Evolutionary conservation across 2,113 vertebrate species (phyloP), one percentile per base, ranked within the genome.

Genomic region (Empidonax traillii): DNA sequence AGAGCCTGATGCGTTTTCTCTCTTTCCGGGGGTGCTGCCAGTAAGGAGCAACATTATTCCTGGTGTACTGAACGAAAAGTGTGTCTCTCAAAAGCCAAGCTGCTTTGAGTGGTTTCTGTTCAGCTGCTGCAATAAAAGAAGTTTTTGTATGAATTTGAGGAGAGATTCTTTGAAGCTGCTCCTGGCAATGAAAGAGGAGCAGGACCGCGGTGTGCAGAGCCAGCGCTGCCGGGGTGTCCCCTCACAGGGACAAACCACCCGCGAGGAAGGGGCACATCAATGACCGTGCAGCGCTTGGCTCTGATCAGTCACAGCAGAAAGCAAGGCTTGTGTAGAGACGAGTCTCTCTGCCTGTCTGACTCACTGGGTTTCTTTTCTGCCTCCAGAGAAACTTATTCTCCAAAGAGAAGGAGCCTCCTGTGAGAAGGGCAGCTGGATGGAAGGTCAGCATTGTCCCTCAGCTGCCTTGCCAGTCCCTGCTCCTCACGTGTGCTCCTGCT

Each of bases 1-100:
- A 74, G 52, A 81, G 66, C 84, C 65, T 20, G 65, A 37, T 65
- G 22, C 9, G 22, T 58, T 75, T 77, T 46, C 89, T 80, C 49
- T 74, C 63, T 73, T 93, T 78, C 80, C 93, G 73, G 80, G 86
- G 69, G 80, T 51, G 86, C 89, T 92, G 94, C 59, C 94, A 63
- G 89, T 33, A 7, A 71, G 81, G 20, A 83, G 86, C 53, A 25
- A n/a, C 44, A 25, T 85, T 72, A 82, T 87, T 78, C 87, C 39
- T 77, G 20, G 28, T 12, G 49, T 49, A 6, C 10, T 27, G 89
- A 78, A 56, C 59, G 67, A 19, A 47, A n/a, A 72, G 73, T 5
- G 39, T 37, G 37, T 55, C 44, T 59, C 74, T 43, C 51, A 65
- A 87, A 72, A 75, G 44, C 55, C 1, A 15, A 65, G 69, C 89